Evolutionary conservation across 1,140 invertebrate genomes (phyloP).

Genomic region (Pachyrhynchus sulphureomaculatus): DNA sequence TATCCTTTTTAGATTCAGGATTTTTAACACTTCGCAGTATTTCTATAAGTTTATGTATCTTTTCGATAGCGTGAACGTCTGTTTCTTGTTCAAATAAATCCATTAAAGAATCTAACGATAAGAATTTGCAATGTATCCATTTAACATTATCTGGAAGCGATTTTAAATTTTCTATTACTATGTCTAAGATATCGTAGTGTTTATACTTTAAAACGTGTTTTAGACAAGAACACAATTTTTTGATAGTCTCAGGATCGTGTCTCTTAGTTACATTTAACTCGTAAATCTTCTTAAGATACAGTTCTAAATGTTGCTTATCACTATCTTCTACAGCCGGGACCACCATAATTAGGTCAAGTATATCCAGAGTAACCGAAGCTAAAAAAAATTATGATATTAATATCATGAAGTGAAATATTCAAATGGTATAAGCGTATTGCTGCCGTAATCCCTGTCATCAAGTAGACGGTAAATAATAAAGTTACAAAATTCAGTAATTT

Average conservation of each 20-base stretch:
- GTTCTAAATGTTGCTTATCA: background rate
- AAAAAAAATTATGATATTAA: no score
- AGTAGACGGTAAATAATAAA: no score
- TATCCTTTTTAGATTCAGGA: slow-evolving; percentile 13
- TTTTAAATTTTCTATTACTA: background rate
- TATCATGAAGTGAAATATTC: no score
- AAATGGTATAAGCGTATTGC: no score
- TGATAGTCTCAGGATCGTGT: slow-evolving; percentile 9
- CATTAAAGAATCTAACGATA: slow-evolving; percentile 6
- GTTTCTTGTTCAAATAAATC: slow-evolving; percentile 12
- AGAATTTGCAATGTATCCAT: background rate
- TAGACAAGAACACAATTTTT: slow-evolving; percentile 25
- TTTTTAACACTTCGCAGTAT: slow-evolving; percentile 5
- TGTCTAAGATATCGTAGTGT: slow-evolving; percentile 13
- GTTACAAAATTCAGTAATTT: no score
- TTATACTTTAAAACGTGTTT: slow-evolving; percentile 20
- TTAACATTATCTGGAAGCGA: slow-evolving; percentile 8
- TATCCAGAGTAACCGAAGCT: slow-evolving; percentile 9
- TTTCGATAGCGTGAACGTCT: background rate
- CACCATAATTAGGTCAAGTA: background rate
- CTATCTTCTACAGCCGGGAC: background rate
- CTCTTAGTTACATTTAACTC: background rate
- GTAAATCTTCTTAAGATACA: background rate
- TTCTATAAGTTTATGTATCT: slow-evolving; percentile 6
- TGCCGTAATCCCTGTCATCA: no score